Evolutionary conservation across 1,140 invertebrate genomes (phyloP), one percentile per base, ranked within the genome.

Genomic region (Procambarus virginalis): DNA sequence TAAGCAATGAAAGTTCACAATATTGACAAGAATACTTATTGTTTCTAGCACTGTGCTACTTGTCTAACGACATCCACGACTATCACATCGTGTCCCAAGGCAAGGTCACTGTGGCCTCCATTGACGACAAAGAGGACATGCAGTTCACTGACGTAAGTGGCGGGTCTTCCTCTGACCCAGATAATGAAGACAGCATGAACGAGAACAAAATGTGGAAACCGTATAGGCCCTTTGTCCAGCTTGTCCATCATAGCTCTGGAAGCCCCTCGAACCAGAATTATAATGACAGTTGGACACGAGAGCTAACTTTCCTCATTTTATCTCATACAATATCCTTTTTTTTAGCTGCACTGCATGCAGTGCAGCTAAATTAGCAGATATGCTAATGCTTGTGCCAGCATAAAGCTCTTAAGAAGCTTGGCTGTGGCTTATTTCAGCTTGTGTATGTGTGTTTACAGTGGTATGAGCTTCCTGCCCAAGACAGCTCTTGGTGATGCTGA

Each of bases 121-220:
- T 97, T 92, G 96, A 97, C 94, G 97, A 97, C 93, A 95, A 94
- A 82, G 96, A 97, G 93, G 97, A 97, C 95, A 96, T 96, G 95
- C 87, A 93, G 76, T 93, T 96, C 89, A 97, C 96, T 91, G 96
- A 97, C 79, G 91, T 92, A 92, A 92, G 91, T 92, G 68, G n/a
- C n/a, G 68, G 20, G 6, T 34, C n/a, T 73, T 73, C 14, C 8
- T 73, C 20, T 73, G 22, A 34, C 68, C 68, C 1, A 17, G 60
- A 64, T 20, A 64, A 17, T 5, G 14, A 12, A 20, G 60, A 64
- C 9, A 17, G 1, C 17, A 4, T 64, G 4, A 20, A 20, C 17
- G 20, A 17, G 4, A 10, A 73, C 22, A 73, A 73, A 4, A 8
- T 73, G 68, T n/a, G 68, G n/a, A 8, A 34, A 20, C 34, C 34